phyloP scores from a whole-genome alignment of 2,113 vertebrate genomes.

The Gymnobelideus leadbeateri region DNA sequence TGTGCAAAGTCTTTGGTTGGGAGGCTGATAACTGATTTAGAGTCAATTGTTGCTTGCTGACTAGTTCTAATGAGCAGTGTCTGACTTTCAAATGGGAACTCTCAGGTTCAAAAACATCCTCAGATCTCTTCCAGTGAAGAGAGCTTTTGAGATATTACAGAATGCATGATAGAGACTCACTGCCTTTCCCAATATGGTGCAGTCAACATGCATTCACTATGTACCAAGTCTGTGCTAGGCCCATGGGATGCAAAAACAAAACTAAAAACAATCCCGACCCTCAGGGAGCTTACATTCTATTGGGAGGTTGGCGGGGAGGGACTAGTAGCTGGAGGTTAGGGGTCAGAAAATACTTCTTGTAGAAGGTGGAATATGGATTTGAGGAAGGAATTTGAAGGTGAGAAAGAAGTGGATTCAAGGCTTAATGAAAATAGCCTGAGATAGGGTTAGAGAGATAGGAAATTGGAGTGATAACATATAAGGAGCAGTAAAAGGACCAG shows the following conservation, averaged over 20 bases:
- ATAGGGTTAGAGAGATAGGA: background rate
- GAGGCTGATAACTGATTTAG: constrained; percentile 30
- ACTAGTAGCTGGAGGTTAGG: background rate
- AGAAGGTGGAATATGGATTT: background rate
- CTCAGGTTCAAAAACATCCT: background rate
- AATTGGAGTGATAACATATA: background rate
- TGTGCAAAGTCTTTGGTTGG: background rate
- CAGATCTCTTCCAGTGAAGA: constrained; percentile 19
- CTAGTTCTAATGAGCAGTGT: background rate
- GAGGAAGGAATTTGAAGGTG: background rate
- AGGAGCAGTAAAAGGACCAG: background rate
- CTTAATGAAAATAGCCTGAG: background rate
- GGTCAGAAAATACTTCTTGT: background rate
- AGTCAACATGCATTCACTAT: rapidly evolving
- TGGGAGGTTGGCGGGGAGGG: background rate
- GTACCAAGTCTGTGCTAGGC: background rate
- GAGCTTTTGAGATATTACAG: background rate
- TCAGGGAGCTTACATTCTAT: background rate
- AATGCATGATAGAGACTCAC: background rate
- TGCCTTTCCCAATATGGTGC: background rate
- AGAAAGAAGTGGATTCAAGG: background rate
- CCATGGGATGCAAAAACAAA: background rate
- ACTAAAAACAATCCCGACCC: background rate
- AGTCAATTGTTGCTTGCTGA: constrained; percentile 4
- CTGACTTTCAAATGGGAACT: background rate